Evolutionary conservation across 1,140 invertebrate genomes (phyloP), one percentile per base, ranked within the genome.

Genomic region (Camponotus vicinus): DNA sequence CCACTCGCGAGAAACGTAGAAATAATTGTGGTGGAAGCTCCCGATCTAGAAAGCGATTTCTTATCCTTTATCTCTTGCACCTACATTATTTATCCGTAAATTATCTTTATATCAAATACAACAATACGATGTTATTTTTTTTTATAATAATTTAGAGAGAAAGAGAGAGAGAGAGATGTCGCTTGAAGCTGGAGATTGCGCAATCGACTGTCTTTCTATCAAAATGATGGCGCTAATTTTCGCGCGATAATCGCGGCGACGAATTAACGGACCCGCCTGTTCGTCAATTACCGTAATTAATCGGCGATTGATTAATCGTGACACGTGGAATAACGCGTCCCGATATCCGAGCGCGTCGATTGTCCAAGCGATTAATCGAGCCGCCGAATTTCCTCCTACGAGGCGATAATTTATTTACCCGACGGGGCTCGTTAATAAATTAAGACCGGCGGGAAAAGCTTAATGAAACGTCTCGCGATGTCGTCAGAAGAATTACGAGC

Each of bases 391-490:
- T 63, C 27, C 15, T 18, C 0, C 40, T 11, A 2, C 32, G 32
- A 66, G 42, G 32, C 45, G 21, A 88, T 85, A 85, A 88, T 89
- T 89, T 88, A 88, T 70, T 79, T 59, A 78, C 49, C 73, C 49
- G 13, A 21, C 13, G 37, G 57, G 86, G 21, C 73, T 45, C 52
- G 75, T 83, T 83, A 83, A 83, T 83, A 83, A 83, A 75, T 83
- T 83, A 83, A 83, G 79, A 83, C 79, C 69, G 69, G 69, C 79
- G 55, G 42, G 37, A 80, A 15, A 80, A 89, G 86, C 86, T 70
- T 86, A 85, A 89, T 79, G 88, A 89, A 88, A 89, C 82, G 82
- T 87, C 86, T 83, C 86, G 79, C 57, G 49, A 73, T 69, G 87
- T 87, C 86, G 67, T 55, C 42, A 15, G 61, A 40, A 77, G 79